Base-by-base conservation (phyloP, 2,888 invertebrate genomes). In the Chalcosyrphus nemorum region DNA sequence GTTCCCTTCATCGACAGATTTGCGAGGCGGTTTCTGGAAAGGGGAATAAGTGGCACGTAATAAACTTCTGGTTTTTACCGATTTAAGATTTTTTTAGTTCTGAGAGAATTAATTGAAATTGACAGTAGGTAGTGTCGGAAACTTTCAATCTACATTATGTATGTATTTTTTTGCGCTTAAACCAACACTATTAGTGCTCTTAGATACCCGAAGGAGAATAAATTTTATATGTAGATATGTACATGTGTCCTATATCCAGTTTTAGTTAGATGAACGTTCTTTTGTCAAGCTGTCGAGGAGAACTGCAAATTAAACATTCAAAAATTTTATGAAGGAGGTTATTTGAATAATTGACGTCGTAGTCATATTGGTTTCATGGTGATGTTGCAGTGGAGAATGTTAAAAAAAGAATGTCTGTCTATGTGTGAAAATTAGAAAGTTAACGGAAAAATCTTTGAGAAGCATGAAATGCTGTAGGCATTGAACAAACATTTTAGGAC, bases 291-390 rank as follows among this genome's bases (percentile, higher is more conserved):
- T 50, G 24, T 50, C 50, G 24, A 13, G 24, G 41, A 27, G n/a
- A 24, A 27, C 13, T 50, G 50, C 27, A 50, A 50, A 50, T 50
- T 50, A 50, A 50, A 50, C 13, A 50, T 24, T 24, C 27, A 50
- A 50, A 17, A 50, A 24, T 50, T 27, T 50, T 50, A 50, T 50
- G 50, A 50, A 50, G 50, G 27, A 24, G 50, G n/a, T 50, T 24
- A 24, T 50, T 50, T 50, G 50, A 50, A 50, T 50, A 50, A 50
- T 50, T 50, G n/a, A 50, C 21, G 6, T 50, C n/a, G n/a, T 21
- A n/a, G 4, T 27, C 27, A 50, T n/a, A 50, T 50, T 50, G 4
- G 24, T 41, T 41, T 41, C 6, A 41, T 41, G 41, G 5, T 15
- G 15, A 15, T 41, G 2, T 15, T 5, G 5, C 41, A 15, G 15